These are phyloP conservation scores for Hypselothyrea guttata DNA, from an alignment of 2,888 invertebrate species.

Conservation along the genomic window DNA sequence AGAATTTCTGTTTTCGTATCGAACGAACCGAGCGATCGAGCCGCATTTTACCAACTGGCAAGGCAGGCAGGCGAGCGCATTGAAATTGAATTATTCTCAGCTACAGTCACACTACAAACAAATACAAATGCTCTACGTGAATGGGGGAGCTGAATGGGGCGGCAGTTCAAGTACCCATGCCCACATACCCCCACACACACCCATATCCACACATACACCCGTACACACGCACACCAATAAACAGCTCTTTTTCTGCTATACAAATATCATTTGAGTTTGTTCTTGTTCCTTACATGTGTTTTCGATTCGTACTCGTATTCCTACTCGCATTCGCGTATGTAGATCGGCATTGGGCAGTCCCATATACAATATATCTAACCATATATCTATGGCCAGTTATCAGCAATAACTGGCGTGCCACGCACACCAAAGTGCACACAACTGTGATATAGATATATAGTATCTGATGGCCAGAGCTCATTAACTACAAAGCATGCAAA, in stretches of 20 bases:
- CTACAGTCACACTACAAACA: neutral
- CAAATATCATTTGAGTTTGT: constrained; percentile 14
- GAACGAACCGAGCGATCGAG: constrained; percentile 65
- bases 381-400: constrained; percentile 30
- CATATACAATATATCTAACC: constrained; percentile 4
- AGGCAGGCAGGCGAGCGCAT: constrained; percentile 31
- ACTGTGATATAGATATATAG: constrained; percentile 1
- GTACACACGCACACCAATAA: constrained; percentile 12
- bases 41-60: constrained; percentile 69
- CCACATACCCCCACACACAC: constrained; percentile 7
- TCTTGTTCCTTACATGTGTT: constrained; percentile 1
- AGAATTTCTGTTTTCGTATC: constrained; percentile 19
- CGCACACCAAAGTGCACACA: constrained; percentile 6
- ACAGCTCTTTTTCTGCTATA: constrained; percentile 16
- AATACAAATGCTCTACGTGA: neutral
- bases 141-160: neutral
- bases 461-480: constrained; percentile 28
- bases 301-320: constrained; percentile 55
- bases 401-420: constrained; percentile 7
- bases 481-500: constrained; percentile 6
- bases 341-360: constrained; percentile 33
- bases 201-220: constrained; percentile 7
- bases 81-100: constrained; percentile 27
- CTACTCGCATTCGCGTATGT: constrained; percentile 12
- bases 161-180: constrained; percentile 19